Conservation (phyloP, 2,888 invertebrate species). For the Heliconius ismenius region DNA sequence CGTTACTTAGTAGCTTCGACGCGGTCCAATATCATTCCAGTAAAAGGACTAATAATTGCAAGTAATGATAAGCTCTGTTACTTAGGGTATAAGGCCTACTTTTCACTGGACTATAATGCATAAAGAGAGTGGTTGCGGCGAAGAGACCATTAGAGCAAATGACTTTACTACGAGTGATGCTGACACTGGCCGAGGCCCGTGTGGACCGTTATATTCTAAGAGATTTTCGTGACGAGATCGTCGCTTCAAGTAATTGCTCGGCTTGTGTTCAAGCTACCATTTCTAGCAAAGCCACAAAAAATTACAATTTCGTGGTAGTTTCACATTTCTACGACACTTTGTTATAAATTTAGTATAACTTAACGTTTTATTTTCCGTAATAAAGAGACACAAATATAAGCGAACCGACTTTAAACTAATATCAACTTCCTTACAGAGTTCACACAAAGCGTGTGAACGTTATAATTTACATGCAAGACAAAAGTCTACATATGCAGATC, state of each 20-base stretch:
- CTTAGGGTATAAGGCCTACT: conserved; percentile 42
- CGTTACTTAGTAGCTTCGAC: conserved; percentile 36
- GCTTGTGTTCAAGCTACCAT: conserved; percentile 46
- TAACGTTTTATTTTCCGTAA: conserved; percentile 3
- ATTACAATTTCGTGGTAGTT: conserved; percentile 22
- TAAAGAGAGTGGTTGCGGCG: conserved; percentile 50
- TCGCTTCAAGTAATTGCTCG: conserved; percentile 56
- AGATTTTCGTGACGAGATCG: conserved; percentile 68
- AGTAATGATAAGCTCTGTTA: conserved; percentile 37
- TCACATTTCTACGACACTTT: conserved; percentile 8
- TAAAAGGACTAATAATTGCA: conserved; percentile 29
- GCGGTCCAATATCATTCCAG: conserved; percentile 38
- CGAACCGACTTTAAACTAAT: conserved; percentile 32
- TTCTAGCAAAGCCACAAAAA: conserved; percentile 40
- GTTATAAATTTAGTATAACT: neutral
- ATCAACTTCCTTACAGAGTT: conserved; percentile 39
- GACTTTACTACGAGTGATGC: conserved; percentile 58
- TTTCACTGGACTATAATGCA: conserved; percentile 40
- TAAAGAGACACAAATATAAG: conserved; percentile 23
- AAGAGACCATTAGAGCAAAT: conserved; percentile 67
- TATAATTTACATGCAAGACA: conserved; percentile 40
- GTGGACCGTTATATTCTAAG: conserved; percentile 58
- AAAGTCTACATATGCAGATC: conserved; percentile 28
- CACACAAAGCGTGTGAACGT: conserved; percentile 44
- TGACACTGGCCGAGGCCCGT: conserved; percentile 59